phyloP scores from a whole-genome alignment of 2,888 invertebrate genomes.

The Caenorhabditis sinica region DNA sequence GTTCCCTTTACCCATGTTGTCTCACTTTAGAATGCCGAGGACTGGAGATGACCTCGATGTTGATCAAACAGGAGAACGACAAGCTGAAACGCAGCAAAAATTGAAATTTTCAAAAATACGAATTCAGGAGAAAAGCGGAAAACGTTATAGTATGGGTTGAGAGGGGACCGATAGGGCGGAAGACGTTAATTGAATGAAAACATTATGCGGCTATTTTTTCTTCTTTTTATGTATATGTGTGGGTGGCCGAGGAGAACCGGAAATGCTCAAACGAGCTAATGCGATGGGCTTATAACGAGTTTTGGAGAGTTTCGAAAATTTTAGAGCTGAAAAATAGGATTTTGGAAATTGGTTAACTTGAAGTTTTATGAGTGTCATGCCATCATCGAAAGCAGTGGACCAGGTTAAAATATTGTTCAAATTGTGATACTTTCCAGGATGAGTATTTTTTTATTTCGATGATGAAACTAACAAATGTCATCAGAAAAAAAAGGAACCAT shows the following conservation, averaged over 20 bases:
- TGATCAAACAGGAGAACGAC: background rate
- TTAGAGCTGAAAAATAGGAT: too few species aligned
- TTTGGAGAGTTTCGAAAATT: background rate
- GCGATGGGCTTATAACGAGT: too few species aligned
- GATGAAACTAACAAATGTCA: too few species aligned
- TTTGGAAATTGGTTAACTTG: too few species aligned
- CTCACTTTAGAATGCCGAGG: background rate
- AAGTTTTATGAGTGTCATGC: too few species aligned
- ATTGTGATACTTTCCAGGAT: too few species aligned
- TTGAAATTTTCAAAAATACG: background rate
- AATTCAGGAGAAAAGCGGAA: background rate
- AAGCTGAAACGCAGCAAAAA: conserved; percentile 3
- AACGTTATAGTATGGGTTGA: conserved; percentile 3
- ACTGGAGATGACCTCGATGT: background rate
- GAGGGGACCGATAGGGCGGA: background rate
- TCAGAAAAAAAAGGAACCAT: too few species aligned
- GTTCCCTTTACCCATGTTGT: conserved; percentile 93
- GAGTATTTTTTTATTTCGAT: too few species aligned
- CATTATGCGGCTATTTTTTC: conserved; percentile 1
- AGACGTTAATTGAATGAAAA: conserved; percentile 31
- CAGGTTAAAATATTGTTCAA: too few species aligned
- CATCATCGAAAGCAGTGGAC: too few species aligned
- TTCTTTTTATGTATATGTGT: background rate
- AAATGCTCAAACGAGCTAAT: background rate
- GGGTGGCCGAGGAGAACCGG: too few species aligned